These are phyloP conservation scores for Rhamnusium bicolor DNA, from an alignment of 2,888 invertebrate species.

Conservation along the genomic window DNA sequence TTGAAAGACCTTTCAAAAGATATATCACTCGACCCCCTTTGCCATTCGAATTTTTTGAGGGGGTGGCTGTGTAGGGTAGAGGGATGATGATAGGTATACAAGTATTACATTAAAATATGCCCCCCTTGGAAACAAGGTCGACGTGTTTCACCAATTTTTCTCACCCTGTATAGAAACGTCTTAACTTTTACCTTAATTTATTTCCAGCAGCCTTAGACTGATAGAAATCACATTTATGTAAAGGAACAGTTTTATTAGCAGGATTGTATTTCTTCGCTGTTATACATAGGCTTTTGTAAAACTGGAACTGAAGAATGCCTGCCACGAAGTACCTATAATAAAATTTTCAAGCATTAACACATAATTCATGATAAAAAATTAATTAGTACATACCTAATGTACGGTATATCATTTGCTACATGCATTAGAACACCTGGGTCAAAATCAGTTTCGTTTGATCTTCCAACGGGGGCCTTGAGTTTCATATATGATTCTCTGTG, in stretches of 20 bases:
- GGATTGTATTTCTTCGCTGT: conserved; percentile 78
- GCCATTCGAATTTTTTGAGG: no score
- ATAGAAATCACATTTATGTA: conserved; percentile 64
- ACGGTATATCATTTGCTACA: conserved; percentile 70
- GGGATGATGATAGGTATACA: no score
- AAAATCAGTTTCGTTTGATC: conserved; percentile 69
- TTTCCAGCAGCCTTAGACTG: conserved; percentile 65
- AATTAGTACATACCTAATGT: conserved; percentile 66
- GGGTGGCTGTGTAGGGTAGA: no score
- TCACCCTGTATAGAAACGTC: no score
- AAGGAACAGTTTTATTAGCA: conserved; percentile 60
- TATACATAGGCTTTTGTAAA: conserved; percentile 81
- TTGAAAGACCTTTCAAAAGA: no score
- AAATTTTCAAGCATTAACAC: no score
- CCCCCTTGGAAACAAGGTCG: no score
- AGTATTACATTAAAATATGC: no score
- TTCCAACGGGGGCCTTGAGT: conserved; percentile 68
- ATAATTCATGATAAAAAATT: no score
- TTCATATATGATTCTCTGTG: conserved; percentile 70
- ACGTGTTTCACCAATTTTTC: no score
- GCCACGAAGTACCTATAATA: conserved; percentile 77
- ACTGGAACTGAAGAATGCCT: conserved; percentile 85
- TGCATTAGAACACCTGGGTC: conserved; percentile 72
- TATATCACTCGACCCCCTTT: no score
- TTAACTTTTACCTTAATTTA: conserved; percentile 73